Percentiles rank a stretch among this genome's conserved stretches.
These are phyloP conservation scores for Puffinus mauretanicus DNA, from an alignment of 2,113 vertebrate species.

Conservation along the genomic window DNA sequence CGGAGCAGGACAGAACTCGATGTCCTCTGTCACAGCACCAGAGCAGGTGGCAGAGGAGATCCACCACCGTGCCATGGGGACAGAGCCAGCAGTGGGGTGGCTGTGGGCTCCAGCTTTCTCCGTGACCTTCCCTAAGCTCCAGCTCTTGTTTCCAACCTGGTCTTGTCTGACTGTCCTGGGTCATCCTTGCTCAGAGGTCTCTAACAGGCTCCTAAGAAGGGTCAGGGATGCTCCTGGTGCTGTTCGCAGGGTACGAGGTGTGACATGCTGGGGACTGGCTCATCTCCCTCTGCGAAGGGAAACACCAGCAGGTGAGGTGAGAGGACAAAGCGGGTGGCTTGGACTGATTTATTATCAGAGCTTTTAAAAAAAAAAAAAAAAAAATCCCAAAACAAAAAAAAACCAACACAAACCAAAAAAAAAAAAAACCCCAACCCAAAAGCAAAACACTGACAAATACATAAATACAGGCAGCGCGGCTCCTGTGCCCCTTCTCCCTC, in stretches of 20 bases:
- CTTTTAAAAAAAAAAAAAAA: neutral
- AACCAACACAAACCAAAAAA: neutral
- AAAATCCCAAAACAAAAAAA: neutral
- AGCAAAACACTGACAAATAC: neutral
- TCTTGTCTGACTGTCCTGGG: too few relatives aligned
- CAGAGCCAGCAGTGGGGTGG: neutral
- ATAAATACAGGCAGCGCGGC: neutral
- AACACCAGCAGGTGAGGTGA: neutral
- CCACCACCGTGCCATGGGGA: rapidly evolving
- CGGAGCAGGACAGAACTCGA: rapidly evolving
- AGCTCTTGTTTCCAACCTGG: neutral
- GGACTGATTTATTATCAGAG: slow-evolving; percentile 38
- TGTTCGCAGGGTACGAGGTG: rapidly evolving
- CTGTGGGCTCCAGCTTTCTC: neutral
- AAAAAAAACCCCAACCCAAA: neutral
- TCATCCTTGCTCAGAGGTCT: neutral
- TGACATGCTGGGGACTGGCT: rapidly evolving
- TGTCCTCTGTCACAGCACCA: neutral
- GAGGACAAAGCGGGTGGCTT: neutral
- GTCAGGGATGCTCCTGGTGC: neutral
- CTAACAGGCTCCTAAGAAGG: neutral
- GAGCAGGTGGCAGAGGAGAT: neutral
- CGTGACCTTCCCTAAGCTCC: neutral
- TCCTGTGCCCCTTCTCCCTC: neutral
- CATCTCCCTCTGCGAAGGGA: rapidly evolving